These are phyloP conservation scores for Leucania comma DNA, from an alignment of 2,888 invertebrate genomes.

Conservation along the genomic window DNA sequence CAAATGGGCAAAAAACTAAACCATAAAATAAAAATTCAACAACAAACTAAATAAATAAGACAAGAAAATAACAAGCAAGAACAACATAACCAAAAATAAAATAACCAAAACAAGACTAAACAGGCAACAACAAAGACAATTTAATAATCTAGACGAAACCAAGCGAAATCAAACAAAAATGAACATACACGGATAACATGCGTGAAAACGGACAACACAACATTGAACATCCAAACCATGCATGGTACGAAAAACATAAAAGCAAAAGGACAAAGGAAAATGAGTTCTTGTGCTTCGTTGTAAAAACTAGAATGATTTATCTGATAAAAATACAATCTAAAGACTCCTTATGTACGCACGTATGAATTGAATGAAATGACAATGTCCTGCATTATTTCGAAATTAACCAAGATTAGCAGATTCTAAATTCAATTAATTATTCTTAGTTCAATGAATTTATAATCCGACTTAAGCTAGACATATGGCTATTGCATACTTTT, in stretches of 20 bases:
- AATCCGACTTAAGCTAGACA: no score
- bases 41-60: neutral
- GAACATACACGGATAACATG: constrained; percentile 34
- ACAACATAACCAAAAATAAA: constrained; percentile 42
- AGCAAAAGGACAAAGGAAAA: neutral
- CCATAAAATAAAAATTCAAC: neutral
- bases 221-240: constrained; percentile 46
- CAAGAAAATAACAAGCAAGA: constrained; percentile 50
- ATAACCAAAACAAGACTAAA: constrained; percentile 47
- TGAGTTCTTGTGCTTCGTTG: neutral
- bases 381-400: neutral
- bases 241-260: constrained; percentile 30
- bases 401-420: neutral
- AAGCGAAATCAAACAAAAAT: constrained; percentile 36
- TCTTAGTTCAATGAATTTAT: no score
- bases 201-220: constrained; percentile 38
- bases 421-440: no score
- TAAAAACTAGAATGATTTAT: neutral
- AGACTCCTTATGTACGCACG: neutral
- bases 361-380: constrained; percentile 28
- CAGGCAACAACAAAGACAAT: constrained; percentile 29
- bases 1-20: neutral
- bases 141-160: constrained; percentile 20
- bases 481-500: no score
- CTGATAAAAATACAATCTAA: neutral